phyloP scores from a whole-genome alignment of 2,888 invertebrate species.

The Gasteruption jaculator region DNA sequence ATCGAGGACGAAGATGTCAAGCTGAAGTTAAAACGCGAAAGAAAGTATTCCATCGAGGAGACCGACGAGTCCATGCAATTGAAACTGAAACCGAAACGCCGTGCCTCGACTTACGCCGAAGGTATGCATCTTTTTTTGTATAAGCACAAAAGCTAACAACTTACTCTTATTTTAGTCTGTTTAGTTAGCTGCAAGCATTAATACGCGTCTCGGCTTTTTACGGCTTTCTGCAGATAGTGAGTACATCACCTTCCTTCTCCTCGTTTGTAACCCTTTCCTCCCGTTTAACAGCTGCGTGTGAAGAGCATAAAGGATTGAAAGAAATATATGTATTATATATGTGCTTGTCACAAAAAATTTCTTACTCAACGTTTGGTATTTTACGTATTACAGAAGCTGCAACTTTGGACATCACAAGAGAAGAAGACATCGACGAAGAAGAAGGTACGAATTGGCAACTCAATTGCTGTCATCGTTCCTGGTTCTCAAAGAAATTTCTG shows the following conservation, averaged over 20 bases:
- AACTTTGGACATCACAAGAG: slow-evolving; percentile 66
- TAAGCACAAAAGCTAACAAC: slow-evolving; percentile 36
- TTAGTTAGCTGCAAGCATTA: slow-evolving; percentile 19
- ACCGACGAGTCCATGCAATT: slow-evolving; percentile 66
- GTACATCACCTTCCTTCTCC: slow-evolving; percentile 25
- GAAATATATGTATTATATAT: too few species aligned
- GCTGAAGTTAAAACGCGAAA: slow-evolving; percentile 49
- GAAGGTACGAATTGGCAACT: slow-evolving; percentile 49
- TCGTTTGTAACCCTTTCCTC: slow-evolving; percentile 11
- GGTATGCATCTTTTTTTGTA: slow-evolving; percentile 53
- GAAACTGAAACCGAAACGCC: slow-evolving; percentile 66
- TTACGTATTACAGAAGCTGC: slow-evolving; percentile 61
- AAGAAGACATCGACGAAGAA: slow-evolving; percentile 63
- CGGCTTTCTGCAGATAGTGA: slow-evolving; percentile 25
- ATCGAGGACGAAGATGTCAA: slow-evolving; percentile 53
- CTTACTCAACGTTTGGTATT: not conserved
- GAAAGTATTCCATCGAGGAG: slow-evolving; percentile 52
- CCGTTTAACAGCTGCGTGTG: slow-evolving; percentile 29
- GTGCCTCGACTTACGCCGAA: slow-evolving; percentile 64
- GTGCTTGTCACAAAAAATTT: not conserved
- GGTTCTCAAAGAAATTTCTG: too few species aligned
- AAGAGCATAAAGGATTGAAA: slow-evolving; percentile 47
- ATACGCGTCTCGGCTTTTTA: slow-evolving; percentile 13
- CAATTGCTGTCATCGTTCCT: too few species aligned
- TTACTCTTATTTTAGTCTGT: slow-evolving; percentile 21